Evolutionary conservation across 1,140 invertebrate species (phyloP).

Genomic region (Bombus superbus): DNA sequence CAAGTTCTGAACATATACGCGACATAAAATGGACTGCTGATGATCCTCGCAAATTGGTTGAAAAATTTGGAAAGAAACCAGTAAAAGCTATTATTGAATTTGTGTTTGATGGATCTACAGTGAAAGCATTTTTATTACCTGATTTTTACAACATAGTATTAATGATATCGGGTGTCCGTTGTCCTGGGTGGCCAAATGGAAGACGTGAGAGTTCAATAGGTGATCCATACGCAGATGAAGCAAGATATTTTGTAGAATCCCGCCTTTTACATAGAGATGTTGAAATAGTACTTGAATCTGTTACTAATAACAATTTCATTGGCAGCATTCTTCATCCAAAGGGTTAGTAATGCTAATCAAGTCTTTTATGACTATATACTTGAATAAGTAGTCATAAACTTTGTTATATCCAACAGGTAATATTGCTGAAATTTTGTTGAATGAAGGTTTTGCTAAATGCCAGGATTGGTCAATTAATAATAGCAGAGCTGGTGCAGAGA

Average conservation of each 20-base stretch:
- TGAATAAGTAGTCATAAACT: background rate
- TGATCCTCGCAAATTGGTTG: constrained; percentile 91
- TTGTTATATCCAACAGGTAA: constrained; percentile 86
- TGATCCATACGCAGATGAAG: constrained; percentile 90
- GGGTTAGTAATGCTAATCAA: constrained; percentile 80
- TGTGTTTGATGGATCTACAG: constrained; percentile 97
- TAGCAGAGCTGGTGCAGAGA: constrained; percentile 92
- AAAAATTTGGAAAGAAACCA: constrained; percentile 90
- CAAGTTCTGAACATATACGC: constrained; percentile 87
- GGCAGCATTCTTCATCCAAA: constrained; percentile 97
- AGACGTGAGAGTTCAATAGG: constrained; percentile 81
- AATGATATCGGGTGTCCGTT: constrained; percentile 96
- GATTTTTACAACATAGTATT: constrained; percentile 95
- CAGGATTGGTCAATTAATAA: constrained; percentile 98
- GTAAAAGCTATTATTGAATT: constrained; percentile 96
- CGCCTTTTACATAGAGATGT: constrained; percentile 96
- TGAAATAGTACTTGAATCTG: constrained; percentile 94
- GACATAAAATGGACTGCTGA: constrained; percentile 95
- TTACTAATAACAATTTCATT: constrained; percentile 96
- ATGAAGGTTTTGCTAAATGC: constrained; percentile 96
- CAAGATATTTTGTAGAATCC: constrained; percentile 95
- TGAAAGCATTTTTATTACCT: constrained; percentile 94
- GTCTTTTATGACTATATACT: background rate
- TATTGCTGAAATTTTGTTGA: constrained; percentile 96
- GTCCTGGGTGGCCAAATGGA: constrained; percentile 88